Evolutionary conservation across 2,888 invertebrate genomes (phyloP), one percentile per base, ranked within the genome.

Genomic region (Imbricaverruca yamaguchii): DNA sequence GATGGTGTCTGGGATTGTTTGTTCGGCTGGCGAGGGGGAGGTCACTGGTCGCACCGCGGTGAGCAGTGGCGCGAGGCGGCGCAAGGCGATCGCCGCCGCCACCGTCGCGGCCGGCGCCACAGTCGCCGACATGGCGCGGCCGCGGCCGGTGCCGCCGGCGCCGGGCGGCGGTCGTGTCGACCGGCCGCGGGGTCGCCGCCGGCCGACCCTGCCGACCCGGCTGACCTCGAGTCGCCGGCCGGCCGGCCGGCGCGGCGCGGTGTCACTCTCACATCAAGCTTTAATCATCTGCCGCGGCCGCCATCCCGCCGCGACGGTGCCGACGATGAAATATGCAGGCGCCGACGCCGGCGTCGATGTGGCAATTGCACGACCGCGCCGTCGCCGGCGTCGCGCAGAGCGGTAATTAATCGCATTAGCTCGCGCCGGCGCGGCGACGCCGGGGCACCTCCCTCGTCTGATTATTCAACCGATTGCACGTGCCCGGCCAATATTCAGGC

Each of bases 211-310:
- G 39, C 39, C n/a, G 63, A n/a, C 63, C 39, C 39, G 39, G 39
- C 39, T 39, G 39, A 39, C 39, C 39, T 4, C 39, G 39, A 39
- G 39, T 39, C 39, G 39, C 39, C 12, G 59, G 11, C 59, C 12
- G 59, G 59, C 59, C 59, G 67, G 12, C 25, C 23, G 13, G 6
- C 67, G 25, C 59, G 59, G 59, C 59, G 59, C 11, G 12, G 39
- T 18, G 69, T 69, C 74, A 55, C 74, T 74, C 74, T 21, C 74
- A 74, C 74, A 74, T 74, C 55, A 74, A 74, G 74, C 55, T 74
- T 74, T 74, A 74, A 74, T 74, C 74, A 25, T 23, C 39, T 10
- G 9, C 69, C 55, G 53, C 53, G 59, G 59, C 74, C n/a, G 55
- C 74, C 53, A 21, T 55, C 21, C 53, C 55, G 53, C 7, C 74